Evolutionary conservation across 2,113 vertebrate genomes (phyloP).

Genomic region (Maccullochella peelii): DNA sequence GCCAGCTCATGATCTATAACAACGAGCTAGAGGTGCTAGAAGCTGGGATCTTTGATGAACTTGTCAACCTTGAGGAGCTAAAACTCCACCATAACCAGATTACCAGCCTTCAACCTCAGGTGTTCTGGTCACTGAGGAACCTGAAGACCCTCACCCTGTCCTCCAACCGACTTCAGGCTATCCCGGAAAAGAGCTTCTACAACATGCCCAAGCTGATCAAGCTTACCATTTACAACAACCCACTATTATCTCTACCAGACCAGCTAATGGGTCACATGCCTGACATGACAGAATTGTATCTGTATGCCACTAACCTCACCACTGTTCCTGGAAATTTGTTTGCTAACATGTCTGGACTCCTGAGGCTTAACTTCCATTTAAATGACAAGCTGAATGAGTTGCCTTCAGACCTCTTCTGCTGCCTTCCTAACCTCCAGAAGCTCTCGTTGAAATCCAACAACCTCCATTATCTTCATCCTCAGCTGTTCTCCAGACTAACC

Average conservation of each 20-base stretch:
- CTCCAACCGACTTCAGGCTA: conserved; percentile 82
- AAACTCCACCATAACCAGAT: conserved; percentile 85
- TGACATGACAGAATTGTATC: conserved; percentile 83
- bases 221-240: conserved; percentile 89
- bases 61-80: conserved; percentile 84
- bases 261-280: conserved; percentile 90
- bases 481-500: conserved; percentile 83
- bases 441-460: conserved; percentile 85
- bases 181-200: conserved; percentile 88
- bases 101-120: conserved; percentile 74
- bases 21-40: conserved; percentile 85
- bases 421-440: conserved; percentile 81
- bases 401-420: conserved; percentile 85
- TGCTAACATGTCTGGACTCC: conserved; percentile 87
- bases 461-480: conserved; percentile 82
- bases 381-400: conserved; percentile 83
- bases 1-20: conserved; percentile 81
- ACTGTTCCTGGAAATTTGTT: conserved; percentile 88
- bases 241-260: conserved; percentile 85
- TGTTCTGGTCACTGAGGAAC: conserved; percentile 85
- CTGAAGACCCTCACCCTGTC: conserved; percentile 83
- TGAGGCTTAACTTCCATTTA: conserved; percentile 80
- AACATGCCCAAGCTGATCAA: conserved; percentile 79
- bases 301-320: conserved; percentile 86
- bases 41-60: conserved; percentile 79